Percentiles rank a stretch among this genome's conserved stretches.
These are phyloP conservation scores for Ceratina australensis DNA, from an alignment of 1,140 invertebrate species.

Conservation along the genomic window DNA sequence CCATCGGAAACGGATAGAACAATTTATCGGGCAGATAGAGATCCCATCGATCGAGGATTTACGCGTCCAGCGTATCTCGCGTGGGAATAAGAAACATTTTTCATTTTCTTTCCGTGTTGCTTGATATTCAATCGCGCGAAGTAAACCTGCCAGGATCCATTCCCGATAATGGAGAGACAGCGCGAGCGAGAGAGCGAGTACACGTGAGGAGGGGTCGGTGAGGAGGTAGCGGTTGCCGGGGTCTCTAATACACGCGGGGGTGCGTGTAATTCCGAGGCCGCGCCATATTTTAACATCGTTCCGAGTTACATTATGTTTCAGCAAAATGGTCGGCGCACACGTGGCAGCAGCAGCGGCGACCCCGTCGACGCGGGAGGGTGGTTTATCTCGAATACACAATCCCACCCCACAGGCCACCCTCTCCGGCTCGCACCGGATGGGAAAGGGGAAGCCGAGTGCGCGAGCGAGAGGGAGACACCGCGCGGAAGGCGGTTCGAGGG, in stretches of 20 bases:
- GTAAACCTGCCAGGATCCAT: conserved; percentile 60
- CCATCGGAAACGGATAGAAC: neutral
- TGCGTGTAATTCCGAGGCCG: conserved; percentile 66
- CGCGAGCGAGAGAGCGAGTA: too few species aligned
- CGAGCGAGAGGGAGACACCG: conserved; percentile 28
- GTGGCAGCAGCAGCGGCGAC: conserved; percentile 72
- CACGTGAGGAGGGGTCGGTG: neutral
- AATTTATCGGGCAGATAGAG: neutral
- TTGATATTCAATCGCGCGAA: conserved; percentile 56
- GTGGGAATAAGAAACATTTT: neutral
- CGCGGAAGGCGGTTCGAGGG: conserved; percentile 16
- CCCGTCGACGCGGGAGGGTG: conserved; percentile 69
- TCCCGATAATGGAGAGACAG: conserved; percentile 43
- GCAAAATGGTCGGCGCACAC: conserved; percentile 78
- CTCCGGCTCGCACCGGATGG: conserved; percentile 19
- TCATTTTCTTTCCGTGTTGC: conserved; percentile 35
- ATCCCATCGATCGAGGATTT: too few species aligned
- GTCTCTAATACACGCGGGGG: conserved; percentile 61
- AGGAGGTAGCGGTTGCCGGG: conserved; percentile 36
- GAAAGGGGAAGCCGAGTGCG: conserved; percentile 6
- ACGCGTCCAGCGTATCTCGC: too few species aligned
- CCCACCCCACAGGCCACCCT: conserved; percentile 62
- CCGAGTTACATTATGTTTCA: conserved; percentile 76
- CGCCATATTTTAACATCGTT: conserved; percentile 77
- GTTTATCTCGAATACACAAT: conserved; percentile 79